Conservation (phyloP, 2,888 invertebrate genomes). For the Brassicogethes aeneus region DNA sequence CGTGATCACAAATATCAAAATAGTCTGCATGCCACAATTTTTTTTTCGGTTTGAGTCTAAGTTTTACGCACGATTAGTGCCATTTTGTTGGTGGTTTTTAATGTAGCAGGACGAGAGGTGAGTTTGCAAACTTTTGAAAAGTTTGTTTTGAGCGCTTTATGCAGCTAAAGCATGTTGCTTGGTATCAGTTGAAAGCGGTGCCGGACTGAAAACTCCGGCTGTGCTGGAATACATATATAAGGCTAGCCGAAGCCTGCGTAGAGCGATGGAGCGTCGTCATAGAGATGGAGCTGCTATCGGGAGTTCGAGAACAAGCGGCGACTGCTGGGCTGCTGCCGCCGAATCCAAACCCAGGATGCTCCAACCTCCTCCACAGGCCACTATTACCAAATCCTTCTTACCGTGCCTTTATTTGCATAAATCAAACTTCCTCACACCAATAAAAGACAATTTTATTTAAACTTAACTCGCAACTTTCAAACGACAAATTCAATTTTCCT, state of each 20-base stretch:
- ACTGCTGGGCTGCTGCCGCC: conserved; percentile 6
- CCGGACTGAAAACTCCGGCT: conserved; percentile 24
- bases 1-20: conserved; percentile 13
- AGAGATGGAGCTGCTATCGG: conserved; percentile 29
- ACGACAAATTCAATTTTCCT: too few relatives aligned
- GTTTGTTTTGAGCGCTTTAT: too few relatives aligned
- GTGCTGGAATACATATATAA: conserved; percentile 28
- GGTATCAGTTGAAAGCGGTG: too few relatives aligned
- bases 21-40: conserved; percentile 11
- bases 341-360: too few relatives aligned
- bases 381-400: too few relatives aligned
- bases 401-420: too few relatives aligned
- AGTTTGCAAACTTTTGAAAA: too few relatives aligned
- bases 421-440: too few relatives aligned
- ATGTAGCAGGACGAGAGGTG: neutral
- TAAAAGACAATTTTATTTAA: too few relatives aligned
- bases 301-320: conserved; percentile 25
- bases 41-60: neutral
- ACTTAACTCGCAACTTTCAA: too few relatives aligned
- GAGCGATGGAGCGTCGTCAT: conserved; percentile 29
- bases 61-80: neutral
- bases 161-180: too few relatives aligned
- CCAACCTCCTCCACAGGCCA: conserved; percentile 6
- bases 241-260: conserved; percentile 34
- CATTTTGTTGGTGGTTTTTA: neutral